phyloP scores from a whole-genome alignment of 2,797 vertebrate species.

The Scarus forsteni region DNA sequence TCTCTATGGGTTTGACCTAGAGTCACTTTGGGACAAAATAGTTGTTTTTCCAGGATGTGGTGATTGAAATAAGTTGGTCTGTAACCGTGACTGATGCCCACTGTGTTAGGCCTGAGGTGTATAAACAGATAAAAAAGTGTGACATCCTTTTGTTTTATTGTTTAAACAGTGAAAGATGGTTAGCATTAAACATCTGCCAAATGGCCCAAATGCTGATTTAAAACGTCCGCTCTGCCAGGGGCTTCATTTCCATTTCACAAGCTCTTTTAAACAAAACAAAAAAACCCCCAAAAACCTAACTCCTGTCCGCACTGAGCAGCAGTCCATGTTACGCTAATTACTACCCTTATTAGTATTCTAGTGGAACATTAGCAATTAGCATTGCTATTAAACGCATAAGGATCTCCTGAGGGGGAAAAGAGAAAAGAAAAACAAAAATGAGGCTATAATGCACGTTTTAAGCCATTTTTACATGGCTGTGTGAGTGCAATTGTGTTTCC shows the following conservation, averaged over 20 bases:
- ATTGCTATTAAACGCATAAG: constrained; percentile 65
- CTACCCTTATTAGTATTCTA: constrained; percentile 74
- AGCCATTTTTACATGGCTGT: constrained; percentile 20
- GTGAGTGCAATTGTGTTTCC: constrained; percentile 3
- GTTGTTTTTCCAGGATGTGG: no score
- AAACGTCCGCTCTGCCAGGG: constrained; percentile 42
- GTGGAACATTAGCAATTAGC: constrained; percentile 69
- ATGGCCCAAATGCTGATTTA: constrained; percentile 49
- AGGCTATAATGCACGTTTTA: constrained; percentile 49
- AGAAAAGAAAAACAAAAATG: constrained; percentile 39
- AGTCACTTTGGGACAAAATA: no score
- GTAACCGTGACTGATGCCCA: constrained; percentile 16
- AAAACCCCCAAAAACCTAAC: constrained; percentile 36
- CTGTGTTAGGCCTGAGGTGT: constrained; percentile 14
- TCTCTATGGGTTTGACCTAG: no score
- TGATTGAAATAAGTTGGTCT: no score
- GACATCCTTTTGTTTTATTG: constrained; percentile 15
- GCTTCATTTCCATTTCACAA: constrained; percentile 54
- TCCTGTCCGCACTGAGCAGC: constrained; percentile 50
- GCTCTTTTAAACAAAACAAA: constrained; percentile 48
- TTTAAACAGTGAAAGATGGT: constrained; percentile 32
- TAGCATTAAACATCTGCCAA: constrained; percentile 38
- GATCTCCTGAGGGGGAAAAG: constrained; percentile 36
- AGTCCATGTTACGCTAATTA: constrained; percentile 69
- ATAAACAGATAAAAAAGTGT: neutral